These are phyloP conservation scores for Palloptera scutellata DNA, from an alignment of 2,888 invertebrate genomes.

Conservation along the genomic window DNA sequence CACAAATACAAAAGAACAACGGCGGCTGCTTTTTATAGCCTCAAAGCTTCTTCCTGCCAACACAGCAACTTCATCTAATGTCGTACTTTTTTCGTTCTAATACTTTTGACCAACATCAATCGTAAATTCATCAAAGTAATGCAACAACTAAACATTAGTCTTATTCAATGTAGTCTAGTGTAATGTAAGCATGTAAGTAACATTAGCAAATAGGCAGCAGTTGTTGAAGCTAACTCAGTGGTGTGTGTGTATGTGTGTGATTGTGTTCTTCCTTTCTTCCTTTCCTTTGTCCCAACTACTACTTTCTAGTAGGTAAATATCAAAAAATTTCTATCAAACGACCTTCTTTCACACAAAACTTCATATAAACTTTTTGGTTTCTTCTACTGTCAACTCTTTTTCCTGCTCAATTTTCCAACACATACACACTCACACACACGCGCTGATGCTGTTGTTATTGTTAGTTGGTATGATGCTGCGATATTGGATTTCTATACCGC, in stretches of 20 bases:
- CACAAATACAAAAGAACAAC: too few species aligned
- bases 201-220: neutral
- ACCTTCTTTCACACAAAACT: conserved; percentile 23
- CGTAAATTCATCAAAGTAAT: conserved; percentile 32
- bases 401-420: neutral
- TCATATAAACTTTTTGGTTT: neutral
- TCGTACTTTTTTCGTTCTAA: neutral
- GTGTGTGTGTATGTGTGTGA: too few species aligned
- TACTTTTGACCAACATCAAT: conserved; percentile 24
- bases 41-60: too few species aligned
- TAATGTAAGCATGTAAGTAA: neutral
- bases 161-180: neutral
- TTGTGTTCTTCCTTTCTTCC: neutral
- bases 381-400: neutral
- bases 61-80: too few species aligned
- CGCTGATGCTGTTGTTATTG: conserved; percentile 4
- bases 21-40: too few species aligned
- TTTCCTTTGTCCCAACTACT: neutral
- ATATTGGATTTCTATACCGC: conserved; percentile 18
- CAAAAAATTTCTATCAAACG: conserved; percentile 31
- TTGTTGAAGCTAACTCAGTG: neutral
- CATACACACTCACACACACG: neutral
- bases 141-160: too few species aligned
- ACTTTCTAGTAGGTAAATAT: conserved; percentile 10
- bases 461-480: neutral